Conservation (phyloP, 2,797 vertebrate genomes). For the Parauchenoglanis punctatus region DNA sequence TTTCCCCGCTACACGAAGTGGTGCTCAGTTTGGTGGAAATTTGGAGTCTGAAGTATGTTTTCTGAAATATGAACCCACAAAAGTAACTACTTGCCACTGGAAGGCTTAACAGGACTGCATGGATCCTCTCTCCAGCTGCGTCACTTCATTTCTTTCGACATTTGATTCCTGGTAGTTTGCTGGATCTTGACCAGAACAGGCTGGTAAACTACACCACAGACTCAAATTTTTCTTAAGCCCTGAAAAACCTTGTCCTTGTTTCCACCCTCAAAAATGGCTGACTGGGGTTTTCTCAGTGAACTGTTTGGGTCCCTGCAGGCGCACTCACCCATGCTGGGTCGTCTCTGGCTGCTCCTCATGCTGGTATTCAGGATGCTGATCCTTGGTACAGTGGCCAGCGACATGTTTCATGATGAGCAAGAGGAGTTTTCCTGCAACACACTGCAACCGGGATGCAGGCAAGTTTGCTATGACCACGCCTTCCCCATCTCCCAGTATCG, state of each 20-base stretch:
- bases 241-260: not conserved
- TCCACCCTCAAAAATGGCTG: conserved; percentile 75
- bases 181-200: not conserved
- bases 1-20: not conserved
- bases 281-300: conserved; percentile 84
- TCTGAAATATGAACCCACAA: not conserved
- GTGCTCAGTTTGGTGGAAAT: not conserved
- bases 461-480: conserved; percentile 88
- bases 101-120: not conserved
- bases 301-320: conserved; percentile 83
- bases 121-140: not conserved
- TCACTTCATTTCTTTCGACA: not conserved
- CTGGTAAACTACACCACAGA: not conserved
- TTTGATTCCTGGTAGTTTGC: not conserved
- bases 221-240: not conserved
- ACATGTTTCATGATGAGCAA: conserved; percentile 91
- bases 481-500: conserved; percentile 94
- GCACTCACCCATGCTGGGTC: conserved; percentile 88
- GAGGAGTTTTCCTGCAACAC: conserved; percentile 92
- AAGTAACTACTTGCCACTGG: not conserved
- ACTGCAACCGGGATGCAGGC: conserved; percentile 89
- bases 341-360: conserved; percentile 92
- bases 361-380: conserved; percentile 90
- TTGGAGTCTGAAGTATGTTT: not conserved
- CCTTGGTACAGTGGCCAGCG: conserved; percentile 88